These are phyloP conservation scores for Papilio polytes DNA, from an alignment of 1,140 invertebrate genomes.

Conservation along the genomic window DNA sequence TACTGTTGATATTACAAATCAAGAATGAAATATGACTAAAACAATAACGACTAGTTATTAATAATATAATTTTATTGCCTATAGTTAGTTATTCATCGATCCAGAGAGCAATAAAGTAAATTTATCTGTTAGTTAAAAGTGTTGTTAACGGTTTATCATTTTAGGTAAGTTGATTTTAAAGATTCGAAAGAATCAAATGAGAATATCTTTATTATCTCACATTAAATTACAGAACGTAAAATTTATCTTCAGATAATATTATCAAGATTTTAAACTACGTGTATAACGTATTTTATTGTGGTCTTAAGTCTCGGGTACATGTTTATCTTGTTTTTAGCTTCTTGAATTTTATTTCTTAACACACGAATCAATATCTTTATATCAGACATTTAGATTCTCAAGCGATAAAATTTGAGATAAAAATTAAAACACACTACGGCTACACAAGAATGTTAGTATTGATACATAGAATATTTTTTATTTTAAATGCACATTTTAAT, in stretches of 20 bases:
- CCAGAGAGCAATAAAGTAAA: too few relatives aligned
- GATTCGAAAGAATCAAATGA: background rate
- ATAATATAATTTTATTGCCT: background rate
- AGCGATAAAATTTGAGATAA: background rate
- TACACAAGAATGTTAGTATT: background rate
- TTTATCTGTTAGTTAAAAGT: too few relatives aligned
- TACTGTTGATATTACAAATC: background rate
- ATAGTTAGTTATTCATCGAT: background rate
- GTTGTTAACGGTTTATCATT: background rate
- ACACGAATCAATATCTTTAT: background rate
- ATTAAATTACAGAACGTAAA: background rate
- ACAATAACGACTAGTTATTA: background rate
- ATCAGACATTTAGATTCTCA: background rate
- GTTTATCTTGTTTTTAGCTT: conserved; percentile 6
- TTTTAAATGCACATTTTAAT: too few relatives aligned
- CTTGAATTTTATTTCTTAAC: background rate
- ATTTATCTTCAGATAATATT: background rate
- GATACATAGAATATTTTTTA: too few relatives aligned
- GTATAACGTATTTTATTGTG: background rate
- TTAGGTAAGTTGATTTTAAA: background rate
- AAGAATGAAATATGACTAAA: background rate
- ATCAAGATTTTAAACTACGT: background rate
- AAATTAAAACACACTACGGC: background rate
- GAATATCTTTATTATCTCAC: background rate
- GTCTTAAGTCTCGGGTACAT: background rate